Evolutionary conservation across 30 jellyfish, hydroid and myxozoan genomes (phyloP).

Genomic region (Aurelia aurita): DNA sequence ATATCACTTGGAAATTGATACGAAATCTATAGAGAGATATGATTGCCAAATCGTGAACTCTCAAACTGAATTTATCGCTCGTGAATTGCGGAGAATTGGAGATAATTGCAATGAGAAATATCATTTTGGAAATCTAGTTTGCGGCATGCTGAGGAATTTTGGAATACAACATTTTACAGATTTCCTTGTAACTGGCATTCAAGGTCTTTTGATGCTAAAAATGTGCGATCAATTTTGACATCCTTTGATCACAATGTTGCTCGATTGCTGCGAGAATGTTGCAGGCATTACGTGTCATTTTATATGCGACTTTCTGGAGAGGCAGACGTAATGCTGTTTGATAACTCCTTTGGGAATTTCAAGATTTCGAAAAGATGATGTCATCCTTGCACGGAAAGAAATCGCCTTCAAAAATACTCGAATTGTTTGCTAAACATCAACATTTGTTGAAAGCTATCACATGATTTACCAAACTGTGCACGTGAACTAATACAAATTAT

Average conservation of each 20-base stretch:
- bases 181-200: constrained; percentile 27
- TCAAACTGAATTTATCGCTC: constrained; percentile 14
- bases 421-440: no score
- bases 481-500: not conserved
- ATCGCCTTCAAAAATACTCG: no score
- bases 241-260: no score
- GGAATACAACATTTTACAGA: constrained; percentile 1
- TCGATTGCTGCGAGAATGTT: no score
- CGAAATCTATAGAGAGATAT: not conserved
- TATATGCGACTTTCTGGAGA: no score
- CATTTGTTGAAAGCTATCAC: no score
- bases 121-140: not conserved
- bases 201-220: constrained; percentile 20
- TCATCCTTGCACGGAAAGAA: no score
- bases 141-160: constrained; percentile 11
- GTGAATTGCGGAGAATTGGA: constrained; percentile 6
- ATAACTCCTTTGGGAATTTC: not conserved
- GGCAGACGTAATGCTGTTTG: not conserved
- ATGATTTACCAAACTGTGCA: no score
- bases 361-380: no score
- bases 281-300: no score
- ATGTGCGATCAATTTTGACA: no score
- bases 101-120: constrained; percentile 1
- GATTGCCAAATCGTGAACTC: constrained; percentile 7
- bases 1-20: constrained; percentile 5